phyloP scores from a whole-genome alignment of 2,797 vertebrate species.

The Helarctos malayanus region DNA sequence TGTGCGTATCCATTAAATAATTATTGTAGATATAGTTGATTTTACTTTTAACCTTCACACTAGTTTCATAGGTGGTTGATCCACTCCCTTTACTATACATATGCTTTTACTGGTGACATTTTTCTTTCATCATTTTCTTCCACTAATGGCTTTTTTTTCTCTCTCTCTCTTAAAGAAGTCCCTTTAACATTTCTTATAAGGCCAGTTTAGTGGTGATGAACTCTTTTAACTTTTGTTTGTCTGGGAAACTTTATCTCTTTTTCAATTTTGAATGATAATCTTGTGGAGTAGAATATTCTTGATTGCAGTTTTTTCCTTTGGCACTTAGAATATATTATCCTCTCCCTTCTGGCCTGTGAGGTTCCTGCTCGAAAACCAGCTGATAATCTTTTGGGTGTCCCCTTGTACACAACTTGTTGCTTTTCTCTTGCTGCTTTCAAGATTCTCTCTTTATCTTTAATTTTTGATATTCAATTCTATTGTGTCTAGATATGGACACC shows the following conservation, averaged over 20 bases:
- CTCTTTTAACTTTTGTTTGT: not conserved
- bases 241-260: not conserved
- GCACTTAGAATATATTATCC: not conserved
- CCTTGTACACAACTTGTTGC: not conserved
- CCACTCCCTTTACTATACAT: not conserved
- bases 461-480: not conserved
- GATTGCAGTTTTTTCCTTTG: not conserved
- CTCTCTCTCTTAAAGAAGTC: not conserved
- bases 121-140: not conserved
- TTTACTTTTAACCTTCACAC: not conserved
- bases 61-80: not conserved
- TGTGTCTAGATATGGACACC: not conserved
- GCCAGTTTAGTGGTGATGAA: not conserved
- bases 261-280: not conserved
- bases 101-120: not conserved
- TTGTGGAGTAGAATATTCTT: not conserved
- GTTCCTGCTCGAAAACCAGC: not conserved
- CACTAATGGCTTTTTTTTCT: not conserved
- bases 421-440: not conserved
- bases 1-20: not conserved
- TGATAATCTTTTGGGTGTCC: not conserved
- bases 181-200: not conserved
- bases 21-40: not conserved
- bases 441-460: not conserved
- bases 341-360: not conserved